Conservation (phyloP, 2,797 vertebrate species). For the Clamator glandarius region DNA sequence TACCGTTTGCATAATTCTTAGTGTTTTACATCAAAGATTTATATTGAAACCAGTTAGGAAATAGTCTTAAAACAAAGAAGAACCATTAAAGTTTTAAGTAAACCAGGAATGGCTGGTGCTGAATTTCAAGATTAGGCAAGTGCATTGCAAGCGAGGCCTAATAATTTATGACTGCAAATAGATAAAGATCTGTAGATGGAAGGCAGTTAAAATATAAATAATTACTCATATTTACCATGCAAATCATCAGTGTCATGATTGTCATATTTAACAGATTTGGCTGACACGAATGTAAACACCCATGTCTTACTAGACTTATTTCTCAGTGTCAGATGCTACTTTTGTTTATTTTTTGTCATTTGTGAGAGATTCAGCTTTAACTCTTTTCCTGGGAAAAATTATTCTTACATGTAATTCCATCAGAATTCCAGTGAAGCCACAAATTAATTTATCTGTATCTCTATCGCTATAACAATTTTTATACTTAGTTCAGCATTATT, state of each 20-base stretch:
- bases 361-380: not conserved
- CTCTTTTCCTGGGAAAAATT: not conserved
- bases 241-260: not conserved
- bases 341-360: not conserved
- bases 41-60: not conserved
- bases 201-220: not conserved
- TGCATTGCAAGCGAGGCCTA: not conserved
- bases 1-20: not conserved
- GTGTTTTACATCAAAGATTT: not conserved
- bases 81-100: not conserved
- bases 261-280: constrained; percentile 6
- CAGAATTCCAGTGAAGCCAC: not conserved
- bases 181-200: not conserved
- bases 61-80: not conserved
- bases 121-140: not conserved
- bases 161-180: not conserved
- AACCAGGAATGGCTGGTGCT: not conserved
- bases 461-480: not conserved
- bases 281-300: constrained; percentile 4
- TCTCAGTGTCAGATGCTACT: not conserved
- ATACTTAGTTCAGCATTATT: not conserved
- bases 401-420: not conserved
- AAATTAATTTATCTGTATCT: not conserved
- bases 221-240: constrained; percentile 15
- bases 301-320: not conserved